A percentile compares a stretch with the other conserved stretches of the same genome.
phyloP scores from a whole-genome alignment of 1,140 invertebrate genomes.

The Papilio xuthus region DNA sequence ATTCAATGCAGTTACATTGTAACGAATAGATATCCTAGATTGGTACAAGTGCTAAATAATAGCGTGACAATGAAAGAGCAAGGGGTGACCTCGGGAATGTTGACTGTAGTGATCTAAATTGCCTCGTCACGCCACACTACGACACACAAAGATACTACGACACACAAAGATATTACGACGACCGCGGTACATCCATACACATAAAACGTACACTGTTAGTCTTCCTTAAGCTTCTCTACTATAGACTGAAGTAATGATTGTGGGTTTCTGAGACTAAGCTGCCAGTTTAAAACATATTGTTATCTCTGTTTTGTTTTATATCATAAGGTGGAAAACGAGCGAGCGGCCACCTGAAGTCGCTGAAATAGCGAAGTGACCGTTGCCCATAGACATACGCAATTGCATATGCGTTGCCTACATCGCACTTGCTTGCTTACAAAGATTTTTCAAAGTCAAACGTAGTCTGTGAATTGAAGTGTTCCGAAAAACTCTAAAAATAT shows the following conservation, averaged over 20 bases:
- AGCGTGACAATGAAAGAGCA: slow-evolving; percentile 17
- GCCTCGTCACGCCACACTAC: neutral
- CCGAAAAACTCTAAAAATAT: too few relatives aligned
- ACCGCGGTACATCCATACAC: neutral
- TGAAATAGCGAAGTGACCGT: too few relatives aligned
- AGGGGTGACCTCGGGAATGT: slow-evolving; percentile 16
- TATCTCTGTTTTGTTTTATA: too few relatives aligned
- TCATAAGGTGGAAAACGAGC: too few relatives aligned
- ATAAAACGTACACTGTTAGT: neutral
- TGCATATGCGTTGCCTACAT: too few relatives aligned
- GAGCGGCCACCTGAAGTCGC: too few relatives aligned
- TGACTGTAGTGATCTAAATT: slow-evolving; percentile 12
- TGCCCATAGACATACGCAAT: too few relatives aligned
- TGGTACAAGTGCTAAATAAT: slow-evolving; percentile 11
- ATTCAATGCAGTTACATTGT: neutral
- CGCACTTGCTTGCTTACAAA: neutral
- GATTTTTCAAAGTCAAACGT: neutral
- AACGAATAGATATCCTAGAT: neutral
- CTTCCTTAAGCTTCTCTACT: too few relatives aligned
- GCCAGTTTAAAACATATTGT: too few relatives aligned
- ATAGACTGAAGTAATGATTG: too few relatives aligned
- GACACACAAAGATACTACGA: neutral
- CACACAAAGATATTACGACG: neutral
- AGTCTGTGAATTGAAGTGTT: too few relatives aligned
- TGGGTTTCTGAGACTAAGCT: too few relatives aligned